Percentiles rank a stretch among this genome's conserved stretches.
Evolutionary conservation across 2,888 invertebrate genomes (phyloP).

Genomic region (Drosophila affinis): DNA sequence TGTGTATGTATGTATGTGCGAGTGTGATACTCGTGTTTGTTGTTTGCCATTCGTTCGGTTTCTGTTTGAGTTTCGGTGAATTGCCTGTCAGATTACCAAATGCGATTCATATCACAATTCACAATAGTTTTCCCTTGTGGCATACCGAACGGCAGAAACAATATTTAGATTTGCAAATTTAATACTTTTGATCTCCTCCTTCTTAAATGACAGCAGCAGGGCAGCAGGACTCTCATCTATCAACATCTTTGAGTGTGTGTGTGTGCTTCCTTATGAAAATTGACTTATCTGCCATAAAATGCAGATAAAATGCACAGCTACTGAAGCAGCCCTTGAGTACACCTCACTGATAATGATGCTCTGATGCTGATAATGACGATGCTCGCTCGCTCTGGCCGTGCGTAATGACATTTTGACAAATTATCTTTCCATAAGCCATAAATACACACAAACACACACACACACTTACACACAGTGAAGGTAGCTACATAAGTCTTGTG

Average conservation of each 20-base stretch:
- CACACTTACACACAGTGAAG: constrained; percentile 40
- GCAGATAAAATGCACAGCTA: constrained; percentile 14
- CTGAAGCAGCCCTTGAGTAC: not conserved
- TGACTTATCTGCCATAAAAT: constrained; percentile 38
- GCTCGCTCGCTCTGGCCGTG: not conserved
- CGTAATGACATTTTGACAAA: constrained; percentile 57
- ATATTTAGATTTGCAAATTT: constrained; percentile 14
- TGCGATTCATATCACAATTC: not conserved
- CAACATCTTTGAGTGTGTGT: constrained; percentile 18
- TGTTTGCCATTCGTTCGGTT: not conserved
- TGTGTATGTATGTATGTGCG: too few species aligned
- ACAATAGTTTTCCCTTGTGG: not conserved
- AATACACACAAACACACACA: constrained; percentile 45
- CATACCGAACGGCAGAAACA: not conserved
- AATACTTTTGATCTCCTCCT: not conserved
- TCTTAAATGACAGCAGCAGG: not conserved
- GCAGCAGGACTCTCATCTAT: constrained; percentile 19
- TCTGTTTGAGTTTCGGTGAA: constrained; percentile 18
- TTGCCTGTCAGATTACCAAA: constrained; percentile 23
- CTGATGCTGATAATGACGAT: constrained; percentile 9
- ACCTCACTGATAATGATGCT: constrained; percentile 3
- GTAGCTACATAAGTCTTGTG: constrained; percentile 20
- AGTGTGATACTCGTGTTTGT: constrained; percentile 1
- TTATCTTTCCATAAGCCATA: constrained; percentile 55
- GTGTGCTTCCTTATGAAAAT: constrained; percentile 24